Percentiles rank a stretch among this genome's conserved stretches.
These are phyloP conservation scores for Eremophila alpestris DNA, from an alignment of 2,797 vertebrate genomes.

Conservation along the genomic window DNA sequence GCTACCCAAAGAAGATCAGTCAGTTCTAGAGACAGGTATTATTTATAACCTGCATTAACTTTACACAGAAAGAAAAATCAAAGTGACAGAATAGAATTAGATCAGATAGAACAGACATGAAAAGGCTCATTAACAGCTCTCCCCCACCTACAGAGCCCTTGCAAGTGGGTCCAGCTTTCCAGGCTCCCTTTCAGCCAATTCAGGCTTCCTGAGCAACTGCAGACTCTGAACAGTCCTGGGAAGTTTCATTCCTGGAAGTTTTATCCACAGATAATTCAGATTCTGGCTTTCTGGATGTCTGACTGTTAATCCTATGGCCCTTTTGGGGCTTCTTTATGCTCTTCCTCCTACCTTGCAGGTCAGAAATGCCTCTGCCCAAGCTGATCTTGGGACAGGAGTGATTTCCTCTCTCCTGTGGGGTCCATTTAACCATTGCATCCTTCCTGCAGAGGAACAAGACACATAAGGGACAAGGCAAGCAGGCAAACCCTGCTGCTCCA, in stretches of 20 bases:
- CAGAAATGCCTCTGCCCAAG: not conserved
- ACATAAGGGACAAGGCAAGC: not conserved
- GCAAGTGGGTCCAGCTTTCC: not conserved
- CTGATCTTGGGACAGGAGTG: not conserved
- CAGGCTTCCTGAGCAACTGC: not conserved
- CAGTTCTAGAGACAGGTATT: not conserved
- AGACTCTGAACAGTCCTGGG: not conserved
- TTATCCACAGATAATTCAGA: not conserved
- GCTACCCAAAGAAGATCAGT: slow-evolving; percentile 39
- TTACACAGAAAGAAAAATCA: slow-evolving; percentile 46
- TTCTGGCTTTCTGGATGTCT: not conserved
- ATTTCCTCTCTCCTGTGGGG: not conserved
- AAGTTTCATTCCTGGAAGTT: not conserved
- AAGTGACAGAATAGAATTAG: slow-evolving; percentile 64
- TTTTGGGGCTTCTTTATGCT: not conserved
- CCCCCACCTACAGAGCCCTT: slow-evolving; percentile 14
- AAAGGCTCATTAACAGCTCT: slow-evolving; percentile 66
- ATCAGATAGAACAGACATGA: slow-evolving; percentile 60
- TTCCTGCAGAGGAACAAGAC: not conserved
- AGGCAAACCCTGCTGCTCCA: not conserved
- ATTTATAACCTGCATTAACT: slow-evolving; percentile 56
- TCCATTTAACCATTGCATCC: not conserved
- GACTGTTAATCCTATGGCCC: not conserved
- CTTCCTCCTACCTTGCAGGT: not conserved
- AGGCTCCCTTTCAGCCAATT: slow-evolving; percentile 14